A percentile compares a stretch with the other conserved stretches of the same genome.
phyloP scores from a whole-genome alignment of 2,113 vertebrate genomes.

The Stigmatopora argus region DNA sequence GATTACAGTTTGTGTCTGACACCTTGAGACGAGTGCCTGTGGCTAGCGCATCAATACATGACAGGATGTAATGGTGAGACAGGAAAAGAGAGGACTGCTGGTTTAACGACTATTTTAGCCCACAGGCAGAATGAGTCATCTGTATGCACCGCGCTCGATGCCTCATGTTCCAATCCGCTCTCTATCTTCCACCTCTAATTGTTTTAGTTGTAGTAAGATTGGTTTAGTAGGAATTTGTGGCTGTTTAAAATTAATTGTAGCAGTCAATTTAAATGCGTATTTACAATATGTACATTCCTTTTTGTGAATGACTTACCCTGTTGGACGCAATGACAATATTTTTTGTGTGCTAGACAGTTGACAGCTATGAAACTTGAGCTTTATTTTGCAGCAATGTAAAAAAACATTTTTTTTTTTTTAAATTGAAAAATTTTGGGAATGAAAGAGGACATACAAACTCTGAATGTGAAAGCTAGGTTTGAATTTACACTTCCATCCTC shows the following conservation, averaged over 20 bases:
- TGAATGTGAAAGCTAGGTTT: background rate
- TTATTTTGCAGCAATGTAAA: background rate
- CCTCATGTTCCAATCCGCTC: slow-evolving; percentile 25
- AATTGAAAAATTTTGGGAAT: background rate
- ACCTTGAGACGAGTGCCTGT: slow-evolving; percentile 7
- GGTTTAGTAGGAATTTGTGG: slow-evolving; percentile 1
- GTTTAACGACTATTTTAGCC: slow-evolving; percentile 39
- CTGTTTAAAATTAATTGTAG: background rate
- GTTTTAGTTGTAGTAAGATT: slow-evolving; percentile 25
- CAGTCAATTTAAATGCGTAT: slow-evolving; percentile 1
- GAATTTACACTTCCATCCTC: background rate
- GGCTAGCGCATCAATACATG: slow-evolving; percentile 21
- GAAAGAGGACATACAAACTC: background rate
- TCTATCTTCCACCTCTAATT: slow-evolving; percentile 21
- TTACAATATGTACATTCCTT: background rate
- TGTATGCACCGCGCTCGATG: slow-evolving; percentile 28
- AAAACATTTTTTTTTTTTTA: background rate
- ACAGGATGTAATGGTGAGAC: slow-evolving; percentile 20
- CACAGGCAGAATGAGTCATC: slow-evolving; percentile 47
- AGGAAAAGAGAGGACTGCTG: slow-evolving; percentile 25
- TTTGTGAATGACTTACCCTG: background rate
- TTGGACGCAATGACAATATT: background rate
- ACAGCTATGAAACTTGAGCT: background rate
- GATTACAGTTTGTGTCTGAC: background rate
- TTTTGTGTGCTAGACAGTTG: background rate